phyloP scores from a whole-genome alignment of 2,113 vertebrate genomes.

The Apus apus region DNA sequence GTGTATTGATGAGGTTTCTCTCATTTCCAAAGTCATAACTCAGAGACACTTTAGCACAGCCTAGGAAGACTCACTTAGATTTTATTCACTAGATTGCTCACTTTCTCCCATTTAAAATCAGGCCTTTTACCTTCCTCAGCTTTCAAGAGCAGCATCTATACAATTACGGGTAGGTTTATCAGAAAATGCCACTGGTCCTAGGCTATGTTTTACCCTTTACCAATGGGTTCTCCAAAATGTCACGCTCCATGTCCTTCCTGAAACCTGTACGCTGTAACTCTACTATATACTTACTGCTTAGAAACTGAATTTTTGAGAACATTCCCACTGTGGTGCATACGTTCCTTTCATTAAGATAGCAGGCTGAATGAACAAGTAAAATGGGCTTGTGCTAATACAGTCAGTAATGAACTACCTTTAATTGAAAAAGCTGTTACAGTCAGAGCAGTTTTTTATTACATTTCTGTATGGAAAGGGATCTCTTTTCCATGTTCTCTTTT shows the following conservation, averaged over 20 bases:
- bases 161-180: background rate
- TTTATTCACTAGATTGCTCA: background rate
- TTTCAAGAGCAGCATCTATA: background rate
- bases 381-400: background rate
- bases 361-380: background rate
- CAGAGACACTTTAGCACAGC: background rate
- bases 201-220: background rate
- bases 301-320: background rate
- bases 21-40: background rate
- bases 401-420: background rate
- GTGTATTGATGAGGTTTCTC: slow-evolving; percentile 15
- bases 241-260: background rate
- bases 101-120: background rate
- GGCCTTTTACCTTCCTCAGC: background rate
- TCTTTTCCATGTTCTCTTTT: background rate
- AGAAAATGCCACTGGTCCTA: background rate
- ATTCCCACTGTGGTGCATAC: background rate
- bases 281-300: background rate
- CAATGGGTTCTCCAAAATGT: background rate
- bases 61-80: background rate
- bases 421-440: slow-evolving; percentile 20
- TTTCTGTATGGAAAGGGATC: background rate
- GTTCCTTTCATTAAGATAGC: background rate
- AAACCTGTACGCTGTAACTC: background rate
- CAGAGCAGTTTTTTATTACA: background rate